Evolutionary conservation across 1,140 invertebrate species (phyloP).

Genomic region (Drosophila lacertosa): DNA sequence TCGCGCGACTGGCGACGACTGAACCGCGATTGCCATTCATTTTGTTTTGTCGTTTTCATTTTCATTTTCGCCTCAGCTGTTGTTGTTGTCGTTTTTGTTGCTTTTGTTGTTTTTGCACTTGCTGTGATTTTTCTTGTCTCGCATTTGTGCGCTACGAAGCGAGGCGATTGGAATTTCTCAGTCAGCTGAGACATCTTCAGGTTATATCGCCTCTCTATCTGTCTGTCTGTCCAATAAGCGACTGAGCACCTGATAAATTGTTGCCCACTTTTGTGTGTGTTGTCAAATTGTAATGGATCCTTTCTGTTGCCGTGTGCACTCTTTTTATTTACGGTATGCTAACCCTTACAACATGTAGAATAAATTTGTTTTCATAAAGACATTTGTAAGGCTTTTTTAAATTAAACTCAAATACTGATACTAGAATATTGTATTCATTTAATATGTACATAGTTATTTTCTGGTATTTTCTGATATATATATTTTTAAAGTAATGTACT

Average conservation of each 20-base stretch:
- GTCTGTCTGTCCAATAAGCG: slow-evolving; percentile 20
- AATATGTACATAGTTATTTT: too few species aligned
- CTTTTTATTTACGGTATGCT: neutral
- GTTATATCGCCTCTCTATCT: slow-evolving; percentile 8
- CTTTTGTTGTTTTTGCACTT: slow-evolving; percentile 38
- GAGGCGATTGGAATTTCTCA: slow-evolving; percentile 41
- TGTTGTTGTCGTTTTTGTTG: slow-evolving; percentile 36
- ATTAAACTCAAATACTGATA: too few species aligned
- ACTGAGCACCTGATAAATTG: slow-evolving; percentile 42
- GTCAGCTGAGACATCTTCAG: slow-evolving; percentile 35
- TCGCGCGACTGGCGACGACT: slow-evolving; percentile 67
- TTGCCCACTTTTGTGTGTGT: slow-evolving; percentile 55
- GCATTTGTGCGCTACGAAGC: slow-evolving; percentile 31
- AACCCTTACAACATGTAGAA: neutral
- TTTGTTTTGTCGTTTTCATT: slow-evolving; percentile 63
- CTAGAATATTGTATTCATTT: too few species aligned
- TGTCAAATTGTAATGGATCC: slow-evolving; percentile 29
- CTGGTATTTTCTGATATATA: too few species aligned
- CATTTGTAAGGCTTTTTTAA: too few species aligned
- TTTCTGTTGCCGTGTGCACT: neutral
- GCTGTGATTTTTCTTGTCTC: slow-evolving; percentile 29
- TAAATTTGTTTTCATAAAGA: neutral
- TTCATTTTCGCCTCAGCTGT: slow-evolving; percentile 34
- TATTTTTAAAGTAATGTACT: neutral
- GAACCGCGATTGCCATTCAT: slow-evolving; percentile 73